These are phyloP conservation scores for Plagodis pulveraria DNA, from an alignment of 2,888 invertebrate genomes.

Conservation along the genomic window DNA sequence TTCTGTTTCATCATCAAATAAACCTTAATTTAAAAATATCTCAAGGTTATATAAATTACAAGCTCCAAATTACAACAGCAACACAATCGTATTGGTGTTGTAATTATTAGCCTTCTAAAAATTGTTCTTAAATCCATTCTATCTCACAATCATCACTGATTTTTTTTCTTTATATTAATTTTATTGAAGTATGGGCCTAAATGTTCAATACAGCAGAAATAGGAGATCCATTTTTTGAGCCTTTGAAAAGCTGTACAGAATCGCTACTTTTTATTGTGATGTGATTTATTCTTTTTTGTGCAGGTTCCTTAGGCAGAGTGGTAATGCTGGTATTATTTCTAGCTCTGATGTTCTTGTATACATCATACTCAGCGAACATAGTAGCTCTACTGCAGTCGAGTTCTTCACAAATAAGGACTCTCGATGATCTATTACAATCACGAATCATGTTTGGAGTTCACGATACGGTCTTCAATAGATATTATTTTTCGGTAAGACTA, in stretches of 20 bases:
- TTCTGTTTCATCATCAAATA: too few species aligned
- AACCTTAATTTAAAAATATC: too few species aligned
- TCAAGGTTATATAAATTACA: too few species aligned
- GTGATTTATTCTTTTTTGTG: constrained; percentile 26
- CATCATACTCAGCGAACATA: constrained; percentile 91
- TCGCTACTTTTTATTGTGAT: too few species aligned
- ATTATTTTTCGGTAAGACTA: constrained; percentile 86
- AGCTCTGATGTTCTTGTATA: constrained; percentile 88
- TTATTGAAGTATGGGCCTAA: too few species aligned
- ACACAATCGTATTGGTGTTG: background rate
- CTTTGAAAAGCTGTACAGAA: too few species aligned
- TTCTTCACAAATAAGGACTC: constrained; percentile 86
- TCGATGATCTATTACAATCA: constrained; percentile 87
- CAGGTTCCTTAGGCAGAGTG: constrained; percentile 83
- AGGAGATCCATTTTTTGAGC: too few species aligned
- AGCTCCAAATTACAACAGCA: too few species aligned
- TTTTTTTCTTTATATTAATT: too few species aligned
- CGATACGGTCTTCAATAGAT: constrained; percentile 88
- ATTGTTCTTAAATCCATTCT: too few species aligned
- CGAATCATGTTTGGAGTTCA: constrained; percentile 88
- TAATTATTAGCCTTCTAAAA: constrained; percentile 8
- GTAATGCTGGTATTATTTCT: constrained; percentile 87
- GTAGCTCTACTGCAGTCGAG: constrained; percentile 90
- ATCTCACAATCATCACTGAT: too few species aligned
- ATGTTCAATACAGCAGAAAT: too few species aligned